Percentiles rank a stretch among this genome's conserved stretches.
These are phyloP conservation scores for Hybognathus amarus DNA, from an alignment of 2,797 vertebrate genomes.

Conservation along the genomic window DNA sequence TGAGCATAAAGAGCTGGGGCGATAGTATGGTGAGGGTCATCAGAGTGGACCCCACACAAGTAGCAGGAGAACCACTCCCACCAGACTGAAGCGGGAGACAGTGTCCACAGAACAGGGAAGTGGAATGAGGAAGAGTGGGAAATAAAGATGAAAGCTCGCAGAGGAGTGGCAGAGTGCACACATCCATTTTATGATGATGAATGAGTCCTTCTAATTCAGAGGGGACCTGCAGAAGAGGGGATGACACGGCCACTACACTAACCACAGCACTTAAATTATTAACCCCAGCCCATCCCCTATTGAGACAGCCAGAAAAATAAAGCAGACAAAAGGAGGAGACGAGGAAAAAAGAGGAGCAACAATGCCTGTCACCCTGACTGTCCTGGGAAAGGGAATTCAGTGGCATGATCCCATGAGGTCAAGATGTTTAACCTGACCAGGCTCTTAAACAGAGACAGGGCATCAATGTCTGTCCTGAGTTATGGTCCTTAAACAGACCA, in stretches of 20 bases:
- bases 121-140: not conserved
- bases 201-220: slow-evolving; percentile 50
- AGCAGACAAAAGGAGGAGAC: slow-evolving; percentile 55
- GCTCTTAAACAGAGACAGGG: slow-evolving; percentile 57
- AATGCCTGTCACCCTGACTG: slow-evolving; percentile 62
- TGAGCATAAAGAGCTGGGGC: slow-evolving; percentile 24
- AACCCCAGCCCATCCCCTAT: slow-evolving; percentile 54
- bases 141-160: slow-evolving; percentile 35
- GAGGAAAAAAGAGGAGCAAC: slow-evolving; percentile 59
- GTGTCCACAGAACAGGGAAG: not conserved
- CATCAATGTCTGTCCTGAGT: slow-evolving; percentile 38
- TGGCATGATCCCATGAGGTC: slow-evolving; percentile 66
- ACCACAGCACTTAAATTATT: slow-evolving; percentile 58
- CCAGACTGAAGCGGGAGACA: not conserved
- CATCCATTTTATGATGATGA: slow-evolving; percentile 54
- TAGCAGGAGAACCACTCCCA: slow-evolving; percentile 21
- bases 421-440: slow-evolving; percentile 73
- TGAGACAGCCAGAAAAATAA: slow-evolving; percentile 56
- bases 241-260: slow-evolving; percentile 54
- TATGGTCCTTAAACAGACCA: slow-evolving; percentile 23
- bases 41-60: slow-evolving; percentile 1
- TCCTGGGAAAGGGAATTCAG: slow-evolving; percentile 64
- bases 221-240: slow-evolving; percentile 39
- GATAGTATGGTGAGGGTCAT: slow-evolving; percentile 11
- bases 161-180: slow-evolving; percentile 7